Base-by-base conservation (phyloP, 2,113 vertebrate genomes). In the Rhipidura dahli region DNA sequence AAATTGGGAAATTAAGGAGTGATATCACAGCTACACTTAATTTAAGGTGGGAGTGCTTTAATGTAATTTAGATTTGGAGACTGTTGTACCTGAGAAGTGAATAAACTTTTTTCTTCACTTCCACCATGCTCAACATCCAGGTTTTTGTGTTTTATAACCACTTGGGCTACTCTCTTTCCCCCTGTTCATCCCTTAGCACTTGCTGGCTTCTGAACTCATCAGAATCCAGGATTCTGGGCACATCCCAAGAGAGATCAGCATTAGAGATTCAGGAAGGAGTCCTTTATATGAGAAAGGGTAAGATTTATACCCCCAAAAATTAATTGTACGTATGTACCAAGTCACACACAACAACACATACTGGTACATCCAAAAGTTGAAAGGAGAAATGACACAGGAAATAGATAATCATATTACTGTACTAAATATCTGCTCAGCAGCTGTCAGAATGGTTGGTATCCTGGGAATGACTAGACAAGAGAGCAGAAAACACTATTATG, bases 291-390 rank as follows among this genome's bases (percentile, higher is more conserved):
- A 21, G 51, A 87, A 69, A 31, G 5, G 5, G 4, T 18, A 78
- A 78, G 14, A 54, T 1, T 51, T 35, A 45, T 6, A 3, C 15
- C 12, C 3, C 0, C 2, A 1, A 71, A 80, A 69, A 61, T 21
- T 37, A 8, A 22, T 7, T 44, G 16, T 30, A 23, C 6, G 4
- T 44, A 8, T 6, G 11, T 49, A 40, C 37, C 13, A 33, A 66
- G 13, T 14, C 18, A 54, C 22, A 35, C 18, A 39, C 13, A 76
- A 6, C 10, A 79, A 16, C 49, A 23, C 7, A 18, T 37, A 53
- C 1, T n/a, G 79, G 54, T 53, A 42, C 14, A 50, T 12, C 13
- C 42, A 57, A 57, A 68, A 16, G 8, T 14, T 28, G 30, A 89
- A 80, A 88, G 19, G 33, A 72, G 37, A 90, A 94, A 73, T 7